Evolutionary conservation across 1,140 invertebrate genomes (phyloP).

Genomic region (Drosophila melanogaster): Release_6_plus_ISO1_MT NT_037436.4:1722501-1723000

Average conservation of each 20-base stretch:
- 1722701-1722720: conserved; percentile 65
- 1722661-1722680: conserved; percentile 72
- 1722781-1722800: conserved; percentile 23
- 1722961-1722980: conserved; percentile 69
- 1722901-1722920: conserved; percentile 22
- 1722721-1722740: conserved; percentile 62
- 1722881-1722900: conserved; percentile 49
- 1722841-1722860: conserved; percentile 54
- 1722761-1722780: conserved; percentile 34
- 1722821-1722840: conserved; percentile 58
- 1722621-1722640: conserved; percentile 37
- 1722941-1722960: conserved; percentile 22
- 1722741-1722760: conserved; percentile 56
- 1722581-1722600: conserved; percentile 71
- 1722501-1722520: conserved; percentile 30
- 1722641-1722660: conserved; percentile 44
- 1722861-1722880: conserved; percentile 55
- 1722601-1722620: conserved; percentile 65
- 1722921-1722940: conserved; percentile 57
- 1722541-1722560: conserved; percentile 63
- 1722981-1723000: conserved; percentile 41
- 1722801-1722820: conserved; percentile 48
- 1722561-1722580: conserved; percentile 68
- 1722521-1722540: conserved; percentile 54
- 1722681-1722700: conserved; percentile 47